Conservation (phyloP, 2,797 vertebrate genomes). For the Rhyacichthys aspro region DNA sequence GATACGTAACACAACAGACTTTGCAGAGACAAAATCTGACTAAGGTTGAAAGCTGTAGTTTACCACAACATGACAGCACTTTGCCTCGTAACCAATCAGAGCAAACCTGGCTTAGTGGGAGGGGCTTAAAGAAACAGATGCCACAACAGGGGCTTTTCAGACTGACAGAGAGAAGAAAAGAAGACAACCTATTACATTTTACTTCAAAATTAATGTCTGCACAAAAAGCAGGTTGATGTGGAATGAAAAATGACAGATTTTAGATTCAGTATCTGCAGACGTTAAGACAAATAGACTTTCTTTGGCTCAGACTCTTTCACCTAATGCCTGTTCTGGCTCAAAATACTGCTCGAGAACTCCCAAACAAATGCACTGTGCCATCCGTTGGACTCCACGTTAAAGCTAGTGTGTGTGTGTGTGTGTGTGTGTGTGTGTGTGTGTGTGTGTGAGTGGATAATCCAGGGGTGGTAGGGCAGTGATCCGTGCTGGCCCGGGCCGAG, state of each 20-base stretch:
- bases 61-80: too few relatives aligned
- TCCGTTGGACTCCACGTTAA: conserved; percentile 39
- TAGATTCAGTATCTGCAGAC: too few relatives aligned
- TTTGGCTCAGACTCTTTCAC: background rate
- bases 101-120: too few relatives aligned
- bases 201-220: too few relatives aligned
- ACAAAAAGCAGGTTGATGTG: background rate
- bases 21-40: too few relatives aligned
- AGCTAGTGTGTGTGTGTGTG: conserved; percentile 11
- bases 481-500: conserved; percentile 32
- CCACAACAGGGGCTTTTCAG: too few relatives aligned
- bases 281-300: background rate
- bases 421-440: too few relatives aligned
- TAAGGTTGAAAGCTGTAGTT: too few relatives aligned
- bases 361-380: conserved; percentile 24
- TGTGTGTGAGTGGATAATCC: conserved; percentile 51
- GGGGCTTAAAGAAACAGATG: too few relatives aligned
- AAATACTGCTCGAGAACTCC: conserved; percentile 22
- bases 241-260: background rate
- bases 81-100: background rate
- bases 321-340: conserved; percentile 5
- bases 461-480: conserved; percentile 49
- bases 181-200: too few relatives aligned
- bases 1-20: too few relatives aligned
- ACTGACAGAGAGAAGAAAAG: too few relatives aligned